Percentiles rank a stretch among this genome's conserved stretches.
phyloP scores from a whole-genome alignment of 1,140 invertebrate genomes.

The Ericerus pela region DNA sequence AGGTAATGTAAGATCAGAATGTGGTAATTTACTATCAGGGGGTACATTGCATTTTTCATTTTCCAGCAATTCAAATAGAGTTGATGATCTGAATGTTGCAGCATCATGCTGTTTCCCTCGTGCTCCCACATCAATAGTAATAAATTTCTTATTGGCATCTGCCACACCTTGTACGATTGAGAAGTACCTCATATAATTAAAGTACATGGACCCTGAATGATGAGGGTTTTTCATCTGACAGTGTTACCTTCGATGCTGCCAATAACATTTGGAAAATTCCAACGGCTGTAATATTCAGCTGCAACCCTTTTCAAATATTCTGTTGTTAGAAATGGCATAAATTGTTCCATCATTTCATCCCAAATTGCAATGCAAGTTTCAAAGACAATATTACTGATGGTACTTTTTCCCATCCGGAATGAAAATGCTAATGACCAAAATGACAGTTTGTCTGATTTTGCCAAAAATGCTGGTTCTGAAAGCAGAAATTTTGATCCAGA shows the following conservation, averaged over 20 bases:
- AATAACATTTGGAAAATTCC: conserved; percentile 33
- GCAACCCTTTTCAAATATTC: background rate
- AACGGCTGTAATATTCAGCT: background rate
- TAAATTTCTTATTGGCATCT: conserved; percentile 16
- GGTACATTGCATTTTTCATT: background rate
- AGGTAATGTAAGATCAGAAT: background rate
- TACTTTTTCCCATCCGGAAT: conserved; percentile 20
- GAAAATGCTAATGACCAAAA: conserved; percentile 16
- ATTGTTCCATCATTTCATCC: conserved; percentile 20
- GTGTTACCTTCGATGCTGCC: conserved; percentile 33
- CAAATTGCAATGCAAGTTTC: conserved; percentile 19
- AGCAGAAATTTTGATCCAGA: no score
- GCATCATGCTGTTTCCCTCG: conserved; percentile 18
- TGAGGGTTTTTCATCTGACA: conserved; percentile 13
- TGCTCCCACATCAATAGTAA: conserved; percentile 14
- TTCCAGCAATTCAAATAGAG: background rate
- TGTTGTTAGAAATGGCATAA: conserved; percentile 20
- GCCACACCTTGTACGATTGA: conserved; percentile 9
- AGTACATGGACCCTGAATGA: conserved; percentile 15
- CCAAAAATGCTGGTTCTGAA: no score
- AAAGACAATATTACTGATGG: conserved; percentile 19
- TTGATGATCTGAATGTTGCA: conserved; percentile 7
- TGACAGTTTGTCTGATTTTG: background rate
- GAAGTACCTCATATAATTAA: conserved; percentile 18
- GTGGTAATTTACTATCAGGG: background rate